Conservation (phyloP, 2,797 vertebrate genomes). For the Coracias cyanogaster region DNA sequence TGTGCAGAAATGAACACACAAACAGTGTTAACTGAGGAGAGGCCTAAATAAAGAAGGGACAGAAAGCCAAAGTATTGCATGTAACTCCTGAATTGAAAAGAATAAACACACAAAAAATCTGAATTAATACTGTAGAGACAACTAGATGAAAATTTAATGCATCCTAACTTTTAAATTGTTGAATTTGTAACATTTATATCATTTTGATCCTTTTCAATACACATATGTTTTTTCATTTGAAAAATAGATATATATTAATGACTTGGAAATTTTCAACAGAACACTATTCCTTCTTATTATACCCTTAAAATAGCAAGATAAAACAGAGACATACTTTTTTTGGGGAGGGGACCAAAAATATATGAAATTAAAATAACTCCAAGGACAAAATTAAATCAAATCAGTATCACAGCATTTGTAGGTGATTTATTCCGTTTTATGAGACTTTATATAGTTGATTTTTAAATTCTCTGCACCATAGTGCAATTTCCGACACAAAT, state of each 20-base stretch:
- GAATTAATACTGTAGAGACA: neutral
- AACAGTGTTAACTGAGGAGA: neutral
- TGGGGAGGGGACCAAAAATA: too few relatives aligned
- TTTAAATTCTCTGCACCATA: neutral
- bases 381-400: neutral
- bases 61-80: neutral
- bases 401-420: neutral
- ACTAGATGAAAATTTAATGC: neutral
- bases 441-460: neutral
- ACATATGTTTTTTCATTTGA: neutral
- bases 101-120: neutral
- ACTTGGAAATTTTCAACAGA: neutral
- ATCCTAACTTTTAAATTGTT: neutral
- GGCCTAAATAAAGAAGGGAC: neutral
- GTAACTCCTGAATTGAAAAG: neutral
- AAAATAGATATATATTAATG: neutral
- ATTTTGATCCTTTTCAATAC: neutral
- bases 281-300: neutral
- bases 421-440: neutral
- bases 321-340: neutral
- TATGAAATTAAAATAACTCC: neutral
- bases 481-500: neutral
- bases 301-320: neutral
- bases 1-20: neutral
- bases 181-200: neutral